Base-by-base conservation (phyloP, 2,113 vertebrate genomes). In the Ceyx cyanopectus region DNA sequence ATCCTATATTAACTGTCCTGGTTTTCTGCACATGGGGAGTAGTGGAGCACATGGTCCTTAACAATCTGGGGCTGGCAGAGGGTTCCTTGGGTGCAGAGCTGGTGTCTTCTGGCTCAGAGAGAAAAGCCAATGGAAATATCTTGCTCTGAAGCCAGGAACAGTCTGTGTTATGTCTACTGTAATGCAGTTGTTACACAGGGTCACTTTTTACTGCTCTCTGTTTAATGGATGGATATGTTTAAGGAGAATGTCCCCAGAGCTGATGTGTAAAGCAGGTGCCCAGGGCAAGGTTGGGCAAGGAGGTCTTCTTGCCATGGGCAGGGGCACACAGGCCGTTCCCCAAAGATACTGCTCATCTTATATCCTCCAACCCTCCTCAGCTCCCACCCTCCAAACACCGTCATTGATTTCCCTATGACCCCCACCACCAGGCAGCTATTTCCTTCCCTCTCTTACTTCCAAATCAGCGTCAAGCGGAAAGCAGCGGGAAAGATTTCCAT, bases 401-500 rank as follows among this genome's bases (percentile, higher is more conserved):
- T 4, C 21, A 75, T 51, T 23, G 18, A 34, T 63, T 72, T 91
- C 67, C 45, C 54, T 32, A 8, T 14, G 40, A 69, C 7, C 29
- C 5, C 9, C 30, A 37, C 5, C 62, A 82, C 45, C 69, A 5
- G 2, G 14, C 0, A 0, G 76, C 56, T 69, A 4, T 62, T 86
- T 29, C 63, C 30, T 81, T 65, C 54, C 37, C 48, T 51, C 41
- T 65, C 41, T 60, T 3, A 1, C 53, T 74, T 46, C 66, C 57
- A 81, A 70, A 87, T 67, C 78, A 74, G 69, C 4, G 37, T 66
- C 56, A 84, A 81, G 66, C 5, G 0, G 87, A 81, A 87, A 92
- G 92, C 81, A 91, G 65, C 6, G 8, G 85, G 84, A 54, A 74
- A 62, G 78, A 87, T 79, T 89, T 84, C 85, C 85, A 89, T 68